These are phyloP conservation scores for Drosophila sproati DNA, from an alignment of 1,140 invertebrate genomes.

Conservation along the genomic window DNA sequence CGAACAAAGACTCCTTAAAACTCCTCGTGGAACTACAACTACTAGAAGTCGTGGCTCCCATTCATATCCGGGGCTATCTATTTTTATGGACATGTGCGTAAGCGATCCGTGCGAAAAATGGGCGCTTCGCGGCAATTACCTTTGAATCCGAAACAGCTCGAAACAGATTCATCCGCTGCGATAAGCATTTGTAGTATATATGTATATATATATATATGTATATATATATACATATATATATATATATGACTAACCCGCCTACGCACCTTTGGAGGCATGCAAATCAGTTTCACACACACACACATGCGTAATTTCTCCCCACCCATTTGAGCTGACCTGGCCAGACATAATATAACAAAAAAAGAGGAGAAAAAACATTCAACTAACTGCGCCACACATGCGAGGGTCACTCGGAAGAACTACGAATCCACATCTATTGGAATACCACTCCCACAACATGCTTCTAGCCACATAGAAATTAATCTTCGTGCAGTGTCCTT, in stretches of 20 bases:
- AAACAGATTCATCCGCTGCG: constrained; percentile 62
- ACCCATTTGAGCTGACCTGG: constrained; percentile 39
- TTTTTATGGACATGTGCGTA: constrained; percentile 82
- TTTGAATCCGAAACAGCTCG: constrained; percentile 60
- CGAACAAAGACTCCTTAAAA: background rate
- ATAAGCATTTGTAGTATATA: constrained; percentile 49
- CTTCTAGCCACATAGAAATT: constrained; percentile 5
- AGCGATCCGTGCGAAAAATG: constrained; percentile 84
- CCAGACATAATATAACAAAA: constrained; percentile 5
- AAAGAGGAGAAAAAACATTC: constrained; percentile 8
- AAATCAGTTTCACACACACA: constrained; percentile 67
- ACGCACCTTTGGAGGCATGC: constrained; percentile 78
- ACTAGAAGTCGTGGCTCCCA: constrained; percentile 1
- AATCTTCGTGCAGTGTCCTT: background rate
- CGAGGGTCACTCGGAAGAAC: constrained; percentile 21
- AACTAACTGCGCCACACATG: constrained; percentile 22
- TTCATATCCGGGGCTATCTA: constrained; percentile 66
- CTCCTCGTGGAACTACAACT: background rate
- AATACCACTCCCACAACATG: constrained; percentile 1
- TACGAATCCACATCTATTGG: background rate
- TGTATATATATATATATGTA: no score
- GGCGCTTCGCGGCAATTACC: constrained; percentile 82
- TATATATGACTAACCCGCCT: constrained; percentile 51
- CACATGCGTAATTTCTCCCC: constrained; percentile 55
- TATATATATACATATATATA: no score